phyloP scores from a whole-genome alignment of 1,140 invertebrate species.

The Colletes gigas region DNA sequence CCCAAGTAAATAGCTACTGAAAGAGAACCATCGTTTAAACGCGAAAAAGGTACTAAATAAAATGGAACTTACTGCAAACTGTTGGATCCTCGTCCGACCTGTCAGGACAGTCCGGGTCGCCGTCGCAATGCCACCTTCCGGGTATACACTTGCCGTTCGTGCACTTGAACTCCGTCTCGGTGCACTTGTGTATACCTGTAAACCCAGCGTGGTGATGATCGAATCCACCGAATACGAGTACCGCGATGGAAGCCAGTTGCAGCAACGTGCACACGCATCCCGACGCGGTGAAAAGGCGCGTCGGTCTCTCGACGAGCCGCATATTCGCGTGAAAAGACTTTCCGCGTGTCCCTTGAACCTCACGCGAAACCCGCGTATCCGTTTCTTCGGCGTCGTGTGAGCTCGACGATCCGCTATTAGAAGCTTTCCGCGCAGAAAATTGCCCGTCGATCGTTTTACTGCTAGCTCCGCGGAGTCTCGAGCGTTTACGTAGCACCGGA shows the following conservation, averaged over 20 bases:
- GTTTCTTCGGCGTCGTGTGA: too few species aligned
- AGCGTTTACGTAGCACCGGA: not conserved
- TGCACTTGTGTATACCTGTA: constrained; percentile 85
- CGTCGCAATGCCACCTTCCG: constrained; percentile 88
- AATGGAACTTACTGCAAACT: constrained; percentile 85
- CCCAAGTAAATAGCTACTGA: too few species aligned
- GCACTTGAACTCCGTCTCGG: constrained; percentile 86
- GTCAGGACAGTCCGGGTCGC: constrained; percentile 89
- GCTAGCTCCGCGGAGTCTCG: not conserved
- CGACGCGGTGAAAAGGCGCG: constrained; percentile 52
- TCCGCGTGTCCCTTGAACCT: too few species aligned
- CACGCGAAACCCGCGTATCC: too few species aligned
- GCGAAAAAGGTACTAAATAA: not conserved
- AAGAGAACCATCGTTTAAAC: too few species aligned
- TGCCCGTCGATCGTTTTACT: constrained; percentile 21
- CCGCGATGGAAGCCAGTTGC: constrained; percentile 18
- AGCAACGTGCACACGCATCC: constrained; percentile 45
- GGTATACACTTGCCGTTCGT: constrained; percentile 90
- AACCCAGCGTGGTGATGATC: constrained; percentile 60
- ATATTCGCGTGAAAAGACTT: constrained; percentile 11
- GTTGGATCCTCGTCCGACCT: constrained; percentile 86
- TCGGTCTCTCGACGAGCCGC: constrained; percentile 26
- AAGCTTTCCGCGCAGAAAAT: too few species aligned
- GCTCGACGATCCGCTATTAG: too few species aligned
- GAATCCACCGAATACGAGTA: constrained; percentile 7